These are phyloP conservation scores for Cheirogaleus medius DNA, from an alignment of 2,113 vertebrate genomes.

Conservation along the genomic window DNA sequence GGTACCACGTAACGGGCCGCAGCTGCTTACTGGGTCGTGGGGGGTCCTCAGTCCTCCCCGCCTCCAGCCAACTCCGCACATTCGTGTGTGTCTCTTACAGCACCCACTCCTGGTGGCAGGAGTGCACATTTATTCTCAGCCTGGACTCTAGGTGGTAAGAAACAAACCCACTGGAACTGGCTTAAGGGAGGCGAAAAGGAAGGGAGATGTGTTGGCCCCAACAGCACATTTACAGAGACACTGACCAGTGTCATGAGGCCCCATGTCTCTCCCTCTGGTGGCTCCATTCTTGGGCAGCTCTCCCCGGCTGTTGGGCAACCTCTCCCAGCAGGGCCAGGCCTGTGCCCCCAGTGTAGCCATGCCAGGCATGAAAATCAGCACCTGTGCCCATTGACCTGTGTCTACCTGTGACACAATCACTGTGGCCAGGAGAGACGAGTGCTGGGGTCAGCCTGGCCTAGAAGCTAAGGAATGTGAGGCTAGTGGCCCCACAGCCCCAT, in stretches of 20 bases:
- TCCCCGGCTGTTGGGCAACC: background rate
- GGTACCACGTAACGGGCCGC: fast-evolving
- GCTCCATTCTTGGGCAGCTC: background rate
- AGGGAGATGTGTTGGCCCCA: background rate
- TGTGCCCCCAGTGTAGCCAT: background rate
- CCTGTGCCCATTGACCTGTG: background rate
- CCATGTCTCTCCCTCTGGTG: background rate
- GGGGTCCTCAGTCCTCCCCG: background rate
- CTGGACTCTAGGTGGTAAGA: too few relatives aligned
- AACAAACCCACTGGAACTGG: background rate
- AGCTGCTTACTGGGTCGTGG: background rate
- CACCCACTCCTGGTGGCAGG: background rate
- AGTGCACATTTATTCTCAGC: background rate
- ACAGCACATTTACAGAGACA: background rate
- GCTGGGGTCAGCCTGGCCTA: background rate
- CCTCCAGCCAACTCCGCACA: background rate
- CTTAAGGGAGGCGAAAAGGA: background rate
- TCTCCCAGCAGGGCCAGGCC: background rate
- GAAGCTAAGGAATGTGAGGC: background rate
- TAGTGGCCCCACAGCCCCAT: background rate
- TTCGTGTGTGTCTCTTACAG: too few relatives aligned
- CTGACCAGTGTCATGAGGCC: fast-evolving
- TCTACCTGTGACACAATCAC: background rate
- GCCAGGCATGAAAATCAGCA: background rate
- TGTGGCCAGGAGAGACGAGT: background rate